Evolutionary conservation across 2,888 invertebrate species (phyloP), one percentile per base, ranked within the genome.

Genomic region (Coronaproctus castanopsis): DNA sequence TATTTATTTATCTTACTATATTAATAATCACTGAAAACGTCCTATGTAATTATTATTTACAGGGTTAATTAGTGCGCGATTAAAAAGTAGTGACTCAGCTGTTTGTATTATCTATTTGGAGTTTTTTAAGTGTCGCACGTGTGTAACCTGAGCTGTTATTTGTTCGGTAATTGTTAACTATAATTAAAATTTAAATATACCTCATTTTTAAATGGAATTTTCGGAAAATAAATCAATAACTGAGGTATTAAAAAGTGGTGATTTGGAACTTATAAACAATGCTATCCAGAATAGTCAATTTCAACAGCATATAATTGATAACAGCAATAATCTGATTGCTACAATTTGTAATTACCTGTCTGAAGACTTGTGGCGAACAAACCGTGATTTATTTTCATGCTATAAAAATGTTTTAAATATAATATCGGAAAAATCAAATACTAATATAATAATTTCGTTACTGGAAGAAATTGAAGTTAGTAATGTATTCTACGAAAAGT

Each of bases 401-500:
- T 59, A 51, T 21, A 55, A 55, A 59, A 55, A 59, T 55, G 51
- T 59, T 8, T 24, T 59, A 1, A 20, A n/a, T 20, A 18, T 55
- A 10, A 55, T 59, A 19, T 24, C 51, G 3, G 55, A 55, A 5
- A 24, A 52, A 24, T 20, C 21, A 19, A n/a, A 55, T n/a, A 21
- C 50, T 10, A 21, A 52, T n/a, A 24, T 51, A 5, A 50, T 24
- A n/a, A 36, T 59, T n/a, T 21, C 55, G 1, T 18, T 59, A 10
- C 51, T 59, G 3, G 59, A 59, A n/a, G 55, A 59, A 24, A 14
- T 59, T 1, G 59, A 59, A 19, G 55, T 55, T 50, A 55, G 8
- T 14, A 14, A 36, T 14, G 14, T 36, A 36, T 36, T 36, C 14
- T 14, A 14, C 8, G 36, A 36, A 36, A 36, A 14, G 14, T 36